Evolutionary conservation across 2,888 invertebrate genomes (phyloP), one percentile per base, ranked within the genome.

Genomic region (Acleris emargana): DNA sequence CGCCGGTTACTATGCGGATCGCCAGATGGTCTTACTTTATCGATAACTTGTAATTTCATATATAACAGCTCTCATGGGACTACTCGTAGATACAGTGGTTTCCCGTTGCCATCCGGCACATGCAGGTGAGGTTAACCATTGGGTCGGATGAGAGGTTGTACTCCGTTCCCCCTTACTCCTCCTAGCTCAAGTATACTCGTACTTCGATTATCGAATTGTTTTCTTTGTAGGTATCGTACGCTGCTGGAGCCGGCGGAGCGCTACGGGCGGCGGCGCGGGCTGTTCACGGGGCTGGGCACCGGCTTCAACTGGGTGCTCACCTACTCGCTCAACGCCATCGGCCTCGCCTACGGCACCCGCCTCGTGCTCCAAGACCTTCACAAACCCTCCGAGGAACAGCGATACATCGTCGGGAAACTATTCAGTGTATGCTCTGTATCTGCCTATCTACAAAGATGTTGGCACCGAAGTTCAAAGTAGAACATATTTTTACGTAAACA

Each of bases 281-380:
- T 94, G 59, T 93, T 93, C 75, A 93, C 94, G 0, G 94, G 94
- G 1, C 82, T 95, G 4, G 94, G 95, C 0, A 93, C 93, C n/a
- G 95, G 94, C 2, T 73, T 93, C 1, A 93, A 94, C 91, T 95
- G 95, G 95, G 88, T 95, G 62, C 90, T 95, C 67, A 93, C 95
- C 59, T 95, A 94, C 74, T 81, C 89, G 52, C 93, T 94, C 74
- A 95, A 94, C 78, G 94, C 94, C 1, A 73, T 95, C 18, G 94
- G 94, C 5, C 94, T 96, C 81, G 95, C 95, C 94, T 95, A 95
- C 79, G 96, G 96, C 0, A 93, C 94, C 0, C 86, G 89, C 64
- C 82, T 95, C 50, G 94, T 95, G 58, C 76, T 95, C 49, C 91
- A 93, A 0, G 93, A 94, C 72, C 88, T 93, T 6, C 79, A 84